phyloP scores from a whole-genome alignment of 2,888 invertebrate genomes.

The Hemicrepidius hirtus region DNA sequence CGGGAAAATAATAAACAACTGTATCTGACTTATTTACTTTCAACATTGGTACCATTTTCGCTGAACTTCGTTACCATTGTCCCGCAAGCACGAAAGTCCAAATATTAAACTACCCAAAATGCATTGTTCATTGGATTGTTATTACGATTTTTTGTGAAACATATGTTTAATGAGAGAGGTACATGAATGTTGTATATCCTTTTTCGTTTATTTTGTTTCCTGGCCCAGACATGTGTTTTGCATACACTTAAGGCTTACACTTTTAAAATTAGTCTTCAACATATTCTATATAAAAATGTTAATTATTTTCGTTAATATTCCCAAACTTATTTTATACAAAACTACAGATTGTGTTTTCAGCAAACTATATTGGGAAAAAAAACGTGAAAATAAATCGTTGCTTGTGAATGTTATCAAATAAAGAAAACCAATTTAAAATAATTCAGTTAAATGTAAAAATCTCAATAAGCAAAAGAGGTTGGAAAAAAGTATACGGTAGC shows the following conservation, averaged over 20 bases:
- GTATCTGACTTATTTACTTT: constrained; percentile 11
- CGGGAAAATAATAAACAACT: constrained; percentile 46
- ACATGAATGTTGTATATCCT: background rate
- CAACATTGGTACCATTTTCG: constrained; percentile 31
- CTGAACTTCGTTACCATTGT: constrained; percentile 46
- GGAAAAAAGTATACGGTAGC: constrained; percentile 57
- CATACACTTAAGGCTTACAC: too few relatives aligned
- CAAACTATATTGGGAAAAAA: background rate
- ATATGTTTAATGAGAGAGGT: constrained; percentile 44
- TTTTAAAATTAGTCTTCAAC: too few relatives aligned
- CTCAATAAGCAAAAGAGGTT: constrained; percentile 36
- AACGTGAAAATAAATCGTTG: background rate
- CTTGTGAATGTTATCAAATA: constrained; percentile 4
- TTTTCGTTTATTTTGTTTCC: constrained; percentile 15
- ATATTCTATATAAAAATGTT: too few relatives aligned
- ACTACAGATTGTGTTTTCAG: background rate
- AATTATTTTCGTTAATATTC: too few relatives aligned
- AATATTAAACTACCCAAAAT: constrained; percentile 52
- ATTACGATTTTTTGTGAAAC: constrained; percentile 44
- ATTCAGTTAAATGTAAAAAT: constrained; percentile 35
- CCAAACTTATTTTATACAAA: too few relatives aligned
- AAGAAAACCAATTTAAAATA: constrained; percentile 29
- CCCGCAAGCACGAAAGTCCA: constrained; percentile 54
- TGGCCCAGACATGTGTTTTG: constrained; percentile 3
- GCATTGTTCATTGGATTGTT: constrained; percentile 54